Evolutionary conservation across 2,888 invertebrate species (phyloP), one percentile per base, ranked within the genome.

Genomic region (Diplazon laetatorius): DNA sequence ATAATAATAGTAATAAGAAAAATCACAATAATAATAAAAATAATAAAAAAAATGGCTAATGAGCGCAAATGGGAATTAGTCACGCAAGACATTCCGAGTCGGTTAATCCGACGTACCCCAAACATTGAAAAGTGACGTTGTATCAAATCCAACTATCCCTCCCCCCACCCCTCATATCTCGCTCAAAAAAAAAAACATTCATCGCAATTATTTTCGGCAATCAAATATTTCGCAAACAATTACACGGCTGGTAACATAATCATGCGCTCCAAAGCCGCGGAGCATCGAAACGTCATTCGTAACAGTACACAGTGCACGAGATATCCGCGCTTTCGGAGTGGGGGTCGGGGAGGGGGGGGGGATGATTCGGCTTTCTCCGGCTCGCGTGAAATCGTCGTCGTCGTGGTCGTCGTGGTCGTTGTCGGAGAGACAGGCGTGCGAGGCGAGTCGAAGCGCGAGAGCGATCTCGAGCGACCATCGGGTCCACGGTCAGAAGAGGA

Each of bases 311-410:
- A 63, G 39, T 65, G 72, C 30, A 35, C 65, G 65, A 39, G 37
- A 18, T n/a, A n/a, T n/a, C n/a, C n/a, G n/a, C n/a, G n/a, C n/a
- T n/a, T n/a, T n/a, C n/a, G n/a, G n/a, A n/a, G n/a, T n/a, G n/a
- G n/a, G n/a, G n/a, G n/a, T n/a, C n/a, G n/a, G n/a, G n/a, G n/a
- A n/a, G n/a, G n/a, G n/a, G n/a, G n/a, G n/a, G n/a, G n/a, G n/a
- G n/a, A n/a, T n/a, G n/a, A 73, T 63, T 59, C 14, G 73, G 78
- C 69, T 78, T 78, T 78, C 78, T 70, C 73, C 65, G 22, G 20
- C 42, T 69, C 69, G 65, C 65, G 63, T 69, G 50, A 78, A 78
- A 74, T 60, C 44, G 65, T 70, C 73, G 59, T 48, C n/a, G n/a
- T n/a, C n/a, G n/a, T n/a, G n/a, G n/a, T n/a, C n/a, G n/a, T n/a